A percentile compares a stretch with the other conserved stretches of the same genome.
These are phyloP conservation scores for Diaphora mendica DNA, from an alignment of 2,888 invertebrate genomes.

Conservation along the genomic window DNA sequence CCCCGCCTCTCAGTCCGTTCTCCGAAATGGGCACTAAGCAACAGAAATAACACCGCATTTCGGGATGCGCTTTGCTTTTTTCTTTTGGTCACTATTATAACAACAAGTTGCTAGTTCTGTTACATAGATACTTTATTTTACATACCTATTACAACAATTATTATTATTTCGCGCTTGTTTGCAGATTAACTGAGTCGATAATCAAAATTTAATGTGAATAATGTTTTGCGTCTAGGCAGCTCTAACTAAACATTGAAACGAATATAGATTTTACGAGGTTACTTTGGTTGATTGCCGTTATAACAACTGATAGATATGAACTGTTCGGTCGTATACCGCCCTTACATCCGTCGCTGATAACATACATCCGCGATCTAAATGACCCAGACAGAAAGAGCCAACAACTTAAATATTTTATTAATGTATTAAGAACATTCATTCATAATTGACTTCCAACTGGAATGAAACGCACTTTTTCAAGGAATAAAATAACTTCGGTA, in stretches of 20 bases:
- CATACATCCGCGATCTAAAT: constrained; percentile 63
- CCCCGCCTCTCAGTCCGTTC: constrained; percentile 70
- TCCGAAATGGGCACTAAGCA: constrained; percentile 82
- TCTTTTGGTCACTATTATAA: constrained; percentile 77
- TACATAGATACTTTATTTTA: not conserved
- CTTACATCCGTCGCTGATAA: constrained; percentile 80
- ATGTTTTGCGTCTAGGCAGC: no score
- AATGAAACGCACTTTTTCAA: not conserved
- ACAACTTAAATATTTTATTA: constrained; percentile 17
- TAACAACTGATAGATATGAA: constrained; percentile 44
- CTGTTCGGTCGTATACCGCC: constrained; percentile 66
- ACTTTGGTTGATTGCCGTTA: constrained; percentile 31
- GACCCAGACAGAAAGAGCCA: constrained; percentile 39
- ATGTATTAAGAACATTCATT: not conserved
- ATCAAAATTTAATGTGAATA: not conserved
- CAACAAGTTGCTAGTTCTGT: constrained; percentile 58
- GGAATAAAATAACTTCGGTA: not conserved
- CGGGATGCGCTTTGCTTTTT: constrained; percentile 76
- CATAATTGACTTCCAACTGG: not conserved
- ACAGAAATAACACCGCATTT: constrained; percentile 83
- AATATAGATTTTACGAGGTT: constrained; percentile 26
- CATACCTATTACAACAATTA: not conserved
- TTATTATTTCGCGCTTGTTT: not conserved
- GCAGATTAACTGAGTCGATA: not conserved
- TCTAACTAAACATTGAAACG: constrained; percentile 11